Evolutionary conservation across 2,113 vertebrate species (phyloP).

Genomic region (Pardalotus punctatus): DNA sequence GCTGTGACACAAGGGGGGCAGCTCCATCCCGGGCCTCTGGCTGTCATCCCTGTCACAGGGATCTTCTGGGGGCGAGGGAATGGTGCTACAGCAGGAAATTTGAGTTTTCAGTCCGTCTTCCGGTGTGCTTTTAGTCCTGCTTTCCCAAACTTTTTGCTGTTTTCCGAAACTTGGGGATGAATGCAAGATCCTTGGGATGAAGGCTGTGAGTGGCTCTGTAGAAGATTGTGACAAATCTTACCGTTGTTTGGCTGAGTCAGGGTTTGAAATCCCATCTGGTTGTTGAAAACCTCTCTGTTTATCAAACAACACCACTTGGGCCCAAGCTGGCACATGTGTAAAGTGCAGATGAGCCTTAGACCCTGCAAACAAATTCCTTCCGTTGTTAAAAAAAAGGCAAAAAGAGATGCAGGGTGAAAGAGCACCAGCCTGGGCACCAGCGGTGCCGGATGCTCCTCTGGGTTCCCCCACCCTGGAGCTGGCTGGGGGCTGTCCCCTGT

Average conservation of each 20-base stretch:
- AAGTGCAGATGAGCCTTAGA: neutral
- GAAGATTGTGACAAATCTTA: neutral
- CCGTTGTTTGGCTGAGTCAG: neutral
- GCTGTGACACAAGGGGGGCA: neutral
- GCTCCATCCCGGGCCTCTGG: accelerated
- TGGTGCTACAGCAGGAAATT: neutral
- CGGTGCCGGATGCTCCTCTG: accelerated
- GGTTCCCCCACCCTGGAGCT: neutral
- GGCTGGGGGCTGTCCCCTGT: neutral
- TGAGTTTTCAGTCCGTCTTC: neutral
- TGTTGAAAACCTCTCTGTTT: neutral
- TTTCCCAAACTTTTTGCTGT: neutral
- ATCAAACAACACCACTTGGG: accelerated
- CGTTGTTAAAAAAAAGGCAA: accelerated
- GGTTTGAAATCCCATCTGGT: neutral
- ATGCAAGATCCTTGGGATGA: neutral
- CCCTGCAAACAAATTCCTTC: neutral
- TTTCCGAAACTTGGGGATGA: neutral
- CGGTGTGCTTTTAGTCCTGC: neutral
- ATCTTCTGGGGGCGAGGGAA: neutral
- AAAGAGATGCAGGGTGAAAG: neutral
- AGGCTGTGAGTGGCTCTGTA: accelerated
- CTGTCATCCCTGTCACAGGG: accelerated
- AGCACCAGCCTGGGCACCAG: neutral
- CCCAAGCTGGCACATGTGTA: neutral